Evolutionary conservation across 1,140 invertebrate genomes (phyloP).

Genomic region (Drosophila neocordata): DNA sequence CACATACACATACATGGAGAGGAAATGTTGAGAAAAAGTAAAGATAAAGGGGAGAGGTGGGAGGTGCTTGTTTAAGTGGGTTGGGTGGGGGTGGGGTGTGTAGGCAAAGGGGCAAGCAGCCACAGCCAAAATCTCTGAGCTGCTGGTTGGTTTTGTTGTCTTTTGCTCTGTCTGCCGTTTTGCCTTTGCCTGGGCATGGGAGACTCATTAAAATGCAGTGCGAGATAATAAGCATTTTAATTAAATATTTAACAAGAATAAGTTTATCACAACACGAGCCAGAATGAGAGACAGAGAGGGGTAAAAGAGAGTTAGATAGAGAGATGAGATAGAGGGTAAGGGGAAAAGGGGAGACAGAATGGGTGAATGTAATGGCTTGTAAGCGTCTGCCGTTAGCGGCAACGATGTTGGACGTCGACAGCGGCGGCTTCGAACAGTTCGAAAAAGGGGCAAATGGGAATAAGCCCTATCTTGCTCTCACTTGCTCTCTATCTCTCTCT

Average conservation of each 20-base stretch:
- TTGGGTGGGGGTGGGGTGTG: not conserved
- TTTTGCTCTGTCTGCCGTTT: conserved; percentile 34
- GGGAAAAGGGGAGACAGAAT: not conserved
- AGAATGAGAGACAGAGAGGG: conserved; percentile 28
- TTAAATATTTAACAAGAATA: conserved; percentile 83
- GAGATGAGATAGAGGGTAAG: not conserved
- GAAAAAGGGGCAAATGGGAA: conserved; percentile 46
- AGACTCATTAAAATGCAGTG: conserved; percentile 82
- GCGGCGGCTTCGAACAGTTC: conserved; percentile 67
- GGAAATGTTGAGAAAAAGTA: conserved; percentile 4
- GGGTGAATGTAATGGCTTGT: conserved; percentile 69
- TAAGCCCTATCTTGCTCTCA: conserved; percentile 7
- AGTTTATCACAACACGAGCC: conserved; percentile 80
- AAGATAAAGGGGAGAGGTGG: not conserved
- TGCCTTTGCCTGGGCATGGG: conserved; percentile 43
- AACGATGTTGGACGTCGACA: conserved; percentile 7
- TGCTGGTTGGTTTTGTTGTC: conserved; percentile 68
- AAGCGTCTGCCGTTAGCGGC: conserved; percentile 72
- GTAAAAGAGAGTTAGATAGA: conserved; percentile 6
- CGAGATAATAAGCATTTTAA: conserved; percentile 83
- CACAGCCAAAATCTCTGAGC: conserved; percentile 73
- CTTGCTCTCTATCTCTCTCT: not conserved
- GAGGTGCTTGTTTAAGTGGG: no score
- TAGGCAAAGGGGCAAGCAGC: conserved; percentile 9
- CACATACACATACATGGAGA: conserved; percentile 48